A percentile compares a stretch with the other conserved stretches of the same genome.
Conservation (phyloP, 2,888 invertebrate species). For the Diarsia brunnea region DNA sequence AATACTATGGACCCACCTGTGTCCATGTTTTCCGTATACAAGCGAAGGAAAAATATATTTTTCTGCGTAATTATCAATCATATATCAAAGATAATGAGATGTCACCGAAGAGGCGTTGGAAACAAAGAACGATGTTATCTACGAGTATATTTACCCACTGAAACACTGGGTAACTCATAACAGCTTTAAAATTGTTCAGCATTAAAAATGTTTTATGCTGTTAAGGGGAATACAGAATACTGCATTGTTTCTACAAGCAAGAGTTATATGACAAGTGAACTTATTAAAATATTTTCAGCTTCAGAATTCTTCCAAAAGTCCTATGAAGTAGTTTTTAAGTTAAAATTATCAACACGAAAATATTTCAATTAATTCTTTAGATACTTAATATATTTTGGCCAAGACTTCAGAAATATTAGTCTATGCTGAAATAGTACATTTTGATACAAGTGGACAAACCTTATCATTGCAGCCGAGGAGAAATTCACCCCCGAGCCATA, state of each 20-base stretch:
- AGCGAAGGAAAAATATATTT: slow-evolving; percentile 55
- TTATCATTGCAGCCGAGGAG: neutral
- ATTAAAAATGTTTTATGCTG: slow-evolving; percentile 65
- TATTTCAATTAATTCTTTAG: neutral
- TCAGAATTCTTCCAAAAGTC: neutral
- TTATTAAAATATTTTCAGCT: too few species aligned
- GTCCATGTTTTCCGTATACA: slow-evolving; percentile 16
- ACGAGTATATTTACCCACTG: slow-evolving; percentile 77
- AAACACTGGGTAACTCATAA: slow-evolving; percentile 78
- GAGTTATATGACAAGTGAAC: neutral
- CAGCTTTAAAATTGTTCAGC: slow-evolving; percentile 73
- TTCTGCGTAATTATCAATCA: slow-evolving; percentile 78
- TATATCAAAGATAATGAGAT: slow-evolving; percentile 78
- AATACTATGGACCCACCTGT: slow-evolving; percentile 27
- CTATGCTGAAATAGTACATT: neutral
- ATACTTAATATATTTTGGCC: neutral
- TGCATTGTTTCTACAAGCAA: slow-evolving; percentile 12
- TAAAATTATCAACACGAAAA: neutral
- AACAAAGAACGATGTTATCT: slow-evolving; percentile 85
- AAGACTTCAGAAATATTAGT: neutral
- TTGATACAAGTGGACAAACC: neutral
- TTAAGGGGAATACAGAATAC: slow-evolving; percentile 62
- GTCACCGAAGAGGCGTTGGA: slow-evolving; percentile 74
- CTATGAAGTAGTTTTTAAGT: neutral
- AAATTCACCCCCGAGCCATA: too few species aligned